Evolutionary conservation across 2,113 vertebrate genomes (phyloP), one percentile per base, ranked within the genome.

Genomic region (Penelope pileata): DNA sequence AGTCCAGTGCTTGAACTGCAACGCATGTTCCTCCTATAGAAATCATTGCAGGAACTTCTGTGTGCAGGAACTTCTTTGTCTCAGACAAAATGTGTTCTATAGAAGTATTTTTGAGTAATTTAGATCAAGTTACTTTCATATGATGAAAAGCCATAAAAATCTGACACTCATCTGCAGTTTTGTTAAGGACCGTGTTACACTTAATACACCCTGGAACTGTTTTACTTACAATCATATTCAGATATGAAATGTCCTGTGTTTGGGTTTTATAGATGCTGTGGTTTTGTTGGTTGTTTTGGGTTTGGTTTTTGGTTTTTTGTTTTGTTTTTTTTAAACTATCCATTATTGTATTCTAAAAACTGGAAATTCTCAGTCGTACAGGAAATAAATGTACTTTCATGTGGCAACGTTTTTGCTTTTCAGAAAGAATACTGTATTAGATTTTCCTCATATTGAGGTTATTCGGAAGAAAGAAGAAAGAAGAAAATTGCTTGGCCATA

Each of bases 401-500:
- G 19, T 59, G 58, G 76, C 79, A 86, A 72, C 8, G 26, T 36
- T 45, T 67, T 69, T 94, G 16, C 87, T 87, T 94, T 96, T 38
- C 91, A 98, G 98, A 88, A 98, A 98, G 73, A 97, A 95, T 24
- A 93, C 95, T 15, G 75, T 97, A 10, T 77, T 97, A 95, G 97
- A 97, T 96, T 99, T 98, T 96, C 98, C 99, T 96, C 98, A 99
- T 43, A 97, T 99, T 98, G 98, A 98, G 58, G 99, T 99, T n/a
- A 89, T 99, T 93, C 98, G 99, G 48, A 99, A 99, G 94, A 99
- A 99, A 94, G 99, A 99, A n/a, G 99, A 99, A 89, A 98, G 99
- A 93, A 98, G 98, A 85, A 99, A 99, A 93, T 97, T 99, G 91
- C 98, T 97, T 86, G 99, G 99, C 56, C 98, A 99, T 27, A 99